Conservation (phyloP, 2,888 invertebrate genomes). For the Apotomis capreana region DNA sequence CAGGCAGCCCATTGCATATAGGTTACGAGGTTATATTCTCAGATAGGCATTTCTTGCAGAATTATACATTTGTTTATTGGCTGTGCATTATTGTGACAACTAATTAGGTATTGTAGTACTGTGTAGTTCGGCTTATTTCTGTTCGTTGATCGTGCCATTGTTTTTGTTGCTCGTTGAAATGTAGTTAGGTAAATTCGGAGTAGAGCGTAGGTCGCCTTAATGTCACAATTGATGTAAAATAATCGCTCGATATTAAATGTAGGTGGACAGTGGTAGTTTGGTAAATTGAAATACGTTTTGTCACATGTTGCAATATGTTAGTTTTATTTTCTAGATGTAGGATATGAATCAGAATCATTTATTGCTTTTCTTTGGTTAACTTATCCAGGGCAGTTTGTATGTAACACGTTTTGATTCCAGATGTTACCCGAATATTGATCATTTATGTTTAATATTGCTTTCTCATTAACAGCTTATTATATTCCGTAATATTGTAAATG, state of each 20-base stretch:
- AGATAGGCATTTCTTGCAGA: not conserved
- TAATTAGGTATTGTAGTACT: constrained; percentile 32
- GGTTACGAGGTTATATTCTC: not conserved
- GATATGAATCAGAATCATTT: not conserved
- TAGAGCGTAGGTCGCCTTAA: constrained; percentile 2
- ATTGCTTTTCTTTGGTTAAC: not conserved
- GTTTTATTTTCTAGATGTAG: not conserved
- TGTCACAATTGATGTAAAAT: constrained; percentile 4
- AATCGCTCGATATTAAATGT: constrained; percentile 4
- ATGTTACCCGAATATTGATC: not conserved
- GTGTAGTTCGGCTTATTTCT: constrained; percentile 31
- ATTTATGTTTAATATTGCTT: constrained; percentile 1
- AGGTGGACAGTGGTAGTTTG: not conserved
- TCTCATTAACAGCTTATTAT: constrained; percentile 12
- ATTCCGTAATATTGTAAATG: constrained; percentile 41
- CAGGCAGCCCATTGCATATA: no score
- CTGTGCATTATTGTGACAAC: constrained; percentile 45
- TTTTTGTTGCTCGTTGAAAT: constrained; percentile 22
- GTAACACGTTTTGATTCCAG: no score
- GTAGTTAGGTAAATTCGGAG: not conserved
- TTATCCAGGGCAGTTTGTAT: not conserved
- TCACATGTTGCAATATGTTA: not conserved
- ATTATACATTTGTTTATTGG: constrained; percentile 48
- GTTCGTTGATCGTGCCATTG: constrained; percentile 43
- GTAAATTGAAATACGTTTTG: not conserved